Evolutionary conservation across 30 jellyfish, hydroid and myxozoan species (phyloP).

Genomic region (Aurelia coerulea): DNA sequence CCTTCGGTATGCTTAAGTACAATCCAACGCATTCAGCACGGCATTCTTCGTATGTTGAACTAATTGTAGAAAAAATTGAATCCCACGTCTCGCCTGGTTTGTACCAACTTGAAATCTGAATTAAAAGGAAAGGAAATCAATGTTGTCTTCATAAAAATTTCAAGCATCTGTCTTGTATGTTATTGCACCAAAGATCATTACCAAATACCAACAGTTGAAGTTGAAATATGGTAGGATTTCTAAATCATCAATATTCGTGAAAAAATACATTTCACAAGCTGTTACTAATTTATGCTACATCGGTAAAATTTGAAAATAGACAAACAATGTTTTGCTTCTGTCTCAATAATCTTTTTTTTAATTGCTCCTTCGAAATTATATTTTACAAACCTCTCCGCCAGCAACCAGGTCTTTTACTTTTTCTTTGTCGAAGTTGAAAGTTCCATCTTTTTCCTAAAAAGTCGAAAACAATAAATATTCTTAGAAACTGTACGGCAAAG

Average conservation of each 20-base stretch:
- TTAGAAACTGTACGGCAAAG: not conserved
- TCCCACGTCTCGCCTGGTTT: constrained; percentile 99
- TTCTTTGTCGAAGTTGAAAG: constrained; percentile 83
- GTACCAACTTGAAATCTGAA: constrained; percentile 91
- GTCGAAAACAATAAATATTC: not conserved
- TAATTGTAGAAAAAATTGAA: constrained; percentile 76
- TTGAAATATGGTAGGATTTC: no score
- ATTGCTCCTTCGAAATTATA: no score
- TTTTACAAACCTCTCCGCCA: constrained; percentile 65
- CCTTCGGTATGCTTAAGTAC: constrained; percentile 69
- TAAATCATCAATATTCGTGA: no score
- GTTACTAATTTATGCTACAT: no score
- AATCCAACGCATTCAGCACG: constrained; percentile 99
- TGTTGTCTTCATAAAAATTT: no score
- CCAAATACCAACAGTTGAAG: not conserved
- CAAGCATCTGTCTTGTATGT: not conserved
- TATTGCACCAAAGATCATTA: not conserved
- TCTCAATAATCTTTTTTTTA: no score
- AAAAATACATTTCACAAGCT: no score
- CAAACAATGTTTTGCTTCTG: no score
- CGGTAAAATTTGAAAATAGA: no score
- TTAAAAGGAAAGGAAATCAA: not conserved
- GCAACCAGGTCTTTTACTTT: constrained; percentile 73
- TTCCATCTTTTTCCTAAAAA: constrained; percentile 87
- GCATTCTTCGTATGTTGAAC: constrained; percentile 97